phyloP scores from a whole-genome alignment of 2,113 vertebrate genomes.

The Coregonus clupeaformis region DNA sequence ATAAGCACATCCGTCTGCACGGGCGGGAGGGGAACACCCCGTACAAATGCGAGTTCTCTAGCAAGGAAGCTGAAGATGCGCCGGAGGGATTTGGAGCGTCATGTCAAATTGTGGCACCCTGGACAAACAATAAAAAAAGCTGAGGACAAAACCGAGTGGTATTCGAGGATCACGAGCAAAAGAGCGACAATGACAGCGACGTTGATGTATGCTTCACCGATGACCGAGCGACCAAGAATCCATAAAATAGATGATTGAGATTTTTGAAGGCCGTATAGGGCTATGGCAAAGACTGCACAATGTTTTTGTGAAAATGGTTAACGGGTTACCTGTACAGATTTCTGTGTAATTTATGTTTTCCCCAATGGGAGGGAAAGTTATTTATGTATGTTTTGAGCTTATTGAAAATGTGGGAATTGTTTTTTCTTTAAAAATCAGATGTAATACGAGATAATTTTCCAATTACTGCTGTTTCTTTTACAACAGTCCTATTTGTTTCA shows the following conservation, averaged over 20 bases:
- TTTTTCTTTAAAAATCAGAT: neutral
- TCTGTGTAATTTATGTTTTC: conserved; percentile 1
- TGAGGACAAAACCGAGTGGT: conserved; percentile 74
- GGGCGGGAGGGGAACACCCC: conserved; percentile 98
- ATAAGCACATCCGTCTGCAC: conserved; percentile 97
- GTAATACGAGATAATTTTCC: neutral
- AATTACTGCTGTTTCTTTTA: neutral
- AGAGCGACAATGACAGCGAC: conserved; percentile 94
- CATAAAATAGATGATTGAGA: conserved; percentile 68
- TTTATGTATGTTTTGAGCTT: conserved; percentile 12
- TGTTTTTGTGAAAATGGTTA: conserved; percentile 8
- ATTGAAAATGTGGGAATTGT: conserved; percentile 1
- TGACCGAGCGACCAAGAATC: conserved; percentile 91
- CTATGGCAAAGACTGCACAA: neutral
- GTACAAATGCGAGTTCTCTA: conserved; percentile 97
- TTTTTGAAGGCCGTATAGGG: too few species aligned
- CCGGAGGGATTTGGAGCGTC: conserved; percentile 91
- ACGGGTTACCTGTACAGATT: conserved; percentile 14
- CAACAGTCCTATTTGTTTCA: neutral
- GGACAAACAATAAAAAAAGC: conserved; percentile 81
- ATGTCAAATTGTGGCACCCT: conserved; percentile 95
- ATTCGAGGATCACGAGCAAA: conserved; percentile 80
- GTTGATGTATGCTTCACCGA: conserved; percentile 98
- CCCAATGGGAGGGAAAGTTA: neutral
- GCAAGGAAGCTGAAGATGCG: conserved; percentile 95